Evolutionary conservation across 2,888 invertebrate genomes (phyloP), one percentile per base, ranked within the genome.

Genomic region (Taphrorychus bicolor): DNA sequence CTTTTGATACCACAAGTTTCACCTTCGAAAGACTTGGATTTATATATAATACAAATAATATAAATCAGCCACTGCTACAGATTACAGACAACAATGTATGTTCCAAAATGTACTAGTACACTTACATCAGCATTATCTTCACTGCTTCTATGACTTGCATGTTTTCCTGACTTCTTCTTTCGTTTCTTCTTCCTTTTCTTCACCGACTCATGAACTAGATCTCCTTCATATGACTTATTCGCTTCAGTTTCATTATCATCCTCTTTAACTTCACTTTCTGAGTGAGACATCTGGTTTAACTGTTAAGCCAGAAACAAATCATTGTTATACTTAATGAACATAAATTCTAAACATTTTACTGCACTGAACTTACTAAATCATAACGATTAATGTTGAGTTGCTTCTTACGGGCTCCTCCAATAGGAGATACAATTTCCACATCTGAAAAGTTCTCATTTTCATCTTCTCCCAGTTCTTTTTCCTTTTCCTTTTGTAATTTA

Each of bases 221-320:
- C 82, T 32, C 84, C 84, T 72, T 85, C 83, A 61, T 80, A 82
- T 9, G 87, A 85, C 32, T 85, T 83, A 5, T 86, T 85, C 18
- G 87, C 86, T 73, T 88, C 87, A 22, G 87, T 87, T 76, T 88
- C 87, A 76, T 87, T 86, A 76, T 89, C 89, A 76, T 89, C 89
- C 76, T 89, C 89, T 78, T 89, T 88, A 4, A 88, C 87, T 80
- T 89, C 90, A 71, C 88, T 89, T 76, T 90, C 90, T 0, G 89
- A 89, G 73, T 87, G 85, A 48, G 87, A 87, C 73, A 86, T 86
- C 76, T 89, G 87, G 80, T 52, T 52, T 40, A 51, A 52, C 60
- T 49, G 32, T 3, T 7, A 32, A 32, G 1, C 32, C 7, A 32
- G 3, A 32, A 32, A 11, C 7, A 9, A 11, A 9, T 32, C 11